phyloP scores from a whole-genome alignment of 2,113 vertebrate genomes.

The Tyrannus savana region DNA sequence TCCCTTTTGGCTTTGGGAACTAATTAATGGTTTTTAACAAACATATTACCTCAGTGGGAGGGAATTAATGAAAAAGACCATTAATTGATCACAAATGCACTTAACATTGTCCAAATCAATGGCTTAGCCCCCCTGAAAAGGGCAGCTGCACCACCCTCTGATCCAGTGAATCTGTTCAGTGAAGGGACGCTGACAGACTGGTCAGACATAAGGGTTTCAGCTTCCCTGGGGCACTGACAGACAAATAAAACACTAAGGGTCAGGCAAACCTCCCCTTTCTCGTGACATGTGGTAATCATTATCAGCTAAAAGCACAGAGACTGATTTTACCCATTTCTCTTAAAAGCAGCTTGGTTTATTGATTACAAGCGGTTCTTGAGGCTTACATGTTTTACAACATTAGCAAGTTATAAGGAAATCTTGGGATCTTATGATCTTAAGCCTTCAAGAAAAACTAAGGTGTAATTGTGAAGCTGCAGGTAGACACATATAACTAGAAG shows the following conservation, averaged over 20 bases:
- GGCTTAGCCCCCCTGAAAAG: no score
- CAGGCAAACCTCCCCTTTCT: no score
- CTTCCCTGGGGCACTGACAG: no score
- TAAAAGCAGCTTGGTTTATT: background rate
- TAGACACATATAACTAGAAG: background rate
- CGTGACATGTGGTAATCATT: background rate
- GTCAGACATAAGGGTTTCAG: no score
- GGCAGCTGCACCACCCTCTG: no score
- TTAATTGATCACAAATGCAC: background rate
- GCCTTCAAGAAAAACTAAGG: background rate
- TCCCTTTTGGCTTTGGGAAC: background rate
- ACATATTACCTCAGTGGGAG: background rate
- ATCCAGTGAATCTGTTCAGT: no score
- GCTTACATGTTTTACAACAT: background rate
- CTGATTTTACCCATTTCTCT: background rate
- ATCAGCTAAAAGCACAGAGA: background rate
- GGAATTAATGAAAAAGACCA: background rate
- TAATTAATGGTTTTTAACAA: background rate
- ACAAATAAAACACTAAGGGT: no score
- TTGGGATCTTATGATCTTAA: background rate
- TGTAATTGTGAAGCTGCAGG: background rate
- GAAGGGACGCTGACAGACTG: no score
- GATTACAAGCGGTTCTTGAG: background rate
- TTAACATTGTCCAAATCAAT: background rate
- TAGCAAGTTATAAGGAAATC: background rate